A percentile compares a stretch with the other conserved stretches of the same genome.
phyloP scores from a whole-genome alignment of 2,888 invertebrate species.

The Himalopsyche tibetana region DNA sequence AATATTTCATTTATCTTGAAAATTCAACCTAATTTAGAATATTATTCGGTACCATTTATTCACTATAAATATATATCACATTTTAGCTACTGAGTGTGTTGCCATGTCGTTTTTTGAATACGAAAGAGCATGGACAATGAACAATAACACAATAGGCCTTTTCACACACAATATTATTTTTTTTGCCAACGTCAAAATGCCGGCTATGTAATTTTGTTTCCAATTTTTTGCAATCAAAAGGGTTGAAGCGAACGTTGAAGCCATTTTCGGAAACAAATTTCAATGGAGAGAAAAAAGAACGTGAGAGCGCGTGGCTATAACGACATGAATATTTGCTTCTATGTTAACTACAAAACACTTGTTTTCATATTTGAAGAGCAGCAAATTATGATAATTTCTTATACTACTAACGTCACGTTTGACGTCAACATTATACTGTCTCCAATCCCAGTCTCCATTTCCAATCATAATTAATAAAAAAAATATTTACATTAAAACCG shows the following conservation, averaged over 20 bases:
- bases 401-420: too few species aligned
- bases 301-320: background rate
- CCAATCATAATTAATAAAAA: too few species aligned
- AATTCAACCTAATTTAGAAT: too few species aligned
- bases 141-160: slow-evolving; percentile 18
- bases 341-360: background rate
- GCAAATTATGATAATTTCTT: too few species aligned
- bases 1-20: too few species aligned
- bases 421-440: too few species aligned
- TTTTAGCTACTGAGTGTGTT: too few species aligned
- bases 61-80: too few species aligned
- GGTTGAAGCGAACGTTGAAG: slow-evolving; percentile 21
- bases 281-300: background rate
- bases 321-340: background rate
- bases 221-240: slow-evolving; percentile 7
- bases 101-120: background rate
- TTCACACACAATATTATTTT: background rate
- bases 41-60: too few species aligned
- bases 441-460: too few species aligned
- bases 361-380: background rate
- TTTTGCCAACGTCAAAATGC: slow-evolving; percentile 13
- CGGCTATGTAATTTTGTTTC: slow-evolving; percentile 10
- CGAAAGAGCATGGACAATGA: background rate
- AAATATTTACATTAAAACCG: too few species aligned
- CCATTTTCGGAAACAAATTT: slow-evolving; percentile 29